These are phyloP conservation scores for Esox masquinongy DNA, from an alignment of 2,797 vertebrate genomes.

Conservation along the genomic window DNA sequence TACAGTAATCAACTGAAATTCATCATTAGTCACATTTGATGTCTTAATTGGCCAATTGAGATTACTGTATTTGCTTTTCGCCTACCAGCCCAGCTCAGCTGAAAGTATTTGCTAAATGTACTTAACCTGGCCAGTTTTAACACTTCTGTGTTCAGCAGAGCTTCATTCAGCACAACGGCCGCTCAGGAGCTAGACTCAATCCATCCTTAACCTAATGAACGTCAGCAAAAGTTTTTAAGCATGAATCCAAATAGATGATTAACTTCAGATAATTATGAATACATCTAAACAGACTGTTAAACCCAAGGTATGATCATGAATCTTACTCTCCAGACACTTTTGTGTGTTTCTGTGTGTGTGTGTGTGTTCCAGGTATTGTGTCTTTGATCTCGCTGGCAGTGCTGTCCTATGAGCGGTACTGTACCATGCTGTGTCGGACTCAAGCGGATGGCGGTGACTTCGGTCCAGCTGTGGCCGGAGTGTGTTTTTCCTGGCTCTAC, in stretches of 20 bases:
- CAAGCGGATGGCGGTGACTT: conserved; percentile 73
- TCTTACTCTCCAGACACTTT: not conserved
- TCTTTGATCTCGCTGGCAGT: conserved; percentile 81
- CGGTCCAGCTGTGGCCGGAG: conserved; percentile 60
- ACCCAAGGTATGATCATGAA: too few species aligned
- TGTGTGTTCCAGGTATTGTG: conserved; percentile 70
- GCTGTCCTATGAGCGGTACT: conserved; percentile 80
- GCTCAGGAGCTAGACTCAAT: too few species aligned
- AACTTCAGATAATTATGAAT: not conserved
- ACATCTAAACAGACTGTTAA: too few species aligned
- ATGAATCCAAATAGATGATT: conserved; percentile 12
- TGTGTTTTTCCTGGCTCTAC: conserved; percentile 68
- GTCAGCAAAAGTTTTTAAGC: not conserved
- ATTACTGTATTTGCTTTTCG: too few species aligned
- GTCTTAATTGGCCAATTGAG: too few species aligned
- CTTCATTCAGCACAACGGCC: too few species aligned
- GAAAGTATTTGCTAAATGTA: not conserved
- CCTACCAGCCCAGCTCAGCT: not conserved
- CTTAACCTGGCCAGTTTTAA: not conserved
- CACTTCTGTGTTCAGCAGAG: too few species aligned
- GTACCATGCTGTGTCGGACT: conserved; percentile 72
- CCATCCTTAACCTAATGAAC: too few species aligned
- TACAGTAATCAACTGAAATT: too few species aligned
- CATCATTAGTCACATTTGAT: too few species aligned
- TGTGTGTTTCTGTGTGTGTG: not conserved